phyloP scores from a whole-genome alignment of 2,113 vertebrate genomes.

The Hirundichthys speculiger region DNA sequence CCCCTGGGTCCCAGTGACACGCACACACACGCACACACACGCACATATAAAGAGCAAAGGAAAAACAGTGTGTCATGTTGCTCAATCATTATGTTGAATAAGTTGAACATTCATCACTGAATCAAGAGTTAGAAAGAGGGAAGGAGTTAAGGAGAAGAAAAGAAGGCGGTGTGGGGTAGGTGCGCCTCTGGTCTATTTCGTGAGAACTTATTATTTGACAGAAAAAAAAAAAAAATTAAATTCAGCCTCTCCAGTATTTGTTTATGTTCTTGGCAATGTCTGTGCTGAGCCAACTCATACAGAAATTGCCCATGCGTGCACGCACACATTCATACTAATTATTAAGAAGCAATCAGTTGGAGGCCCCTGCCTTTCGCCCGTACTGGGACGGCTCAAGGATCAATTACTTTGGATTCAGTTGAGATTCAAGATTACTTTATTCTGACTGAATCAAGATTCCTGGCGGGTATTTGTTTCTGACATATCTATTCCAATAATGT shows the following conservation, averaged over 20 bases:
- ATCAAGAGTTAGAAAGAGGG: constrained; percentile 36
- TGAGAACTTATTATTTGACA: constrained; percentile 55
- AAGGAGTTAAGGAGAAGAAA: constrained; percentile 12
- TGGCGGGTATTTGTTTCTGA: constrained; percentile 59
- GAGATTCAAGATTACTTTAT: constrained; percentile 51
- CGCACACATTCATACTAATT: constrained; percentile 13
- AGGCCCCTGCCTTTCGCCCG: too few relatives aligned
- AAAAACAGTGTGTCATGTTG: constrained; percentile 40
- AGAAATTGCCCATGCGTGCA: constrained; percentile 9
- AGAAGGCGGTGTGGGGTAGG: background rate
- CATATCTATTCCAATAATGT: constrained; percentile 68
- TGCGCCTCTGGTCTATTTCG: constrained; percentile 38
- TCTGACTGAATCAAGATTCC: constrained; percentile 61
- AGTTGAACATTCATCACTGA: constrained; percentile 38
- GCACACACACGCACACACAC: constrained; percentile 16
- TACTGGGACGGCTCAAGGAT: too few relatives aligned
- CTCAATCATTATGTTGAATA: constrained; percentile 65
- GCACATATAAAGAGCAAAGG: constrained; percentile 22
- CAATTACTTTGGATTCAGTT: too few relatives aligned
- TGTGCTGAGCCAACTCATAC: constrained; percentile 24
- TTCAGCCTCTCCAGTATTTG: constrained; percentile 22
- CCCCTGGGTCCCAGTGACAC: constrained; percentile 16
- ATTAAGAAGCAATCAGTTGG: constrained; percentile 48
- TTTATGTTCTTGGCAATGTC: constrained; percentile 43
- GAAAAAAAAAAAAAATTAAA: constrained; percentile 27